These are phyloP conservation scores for Clanis bilineata DNA, from an alignment of 2,888 invertebrate species.

Conservation along the genomic window DNA sequence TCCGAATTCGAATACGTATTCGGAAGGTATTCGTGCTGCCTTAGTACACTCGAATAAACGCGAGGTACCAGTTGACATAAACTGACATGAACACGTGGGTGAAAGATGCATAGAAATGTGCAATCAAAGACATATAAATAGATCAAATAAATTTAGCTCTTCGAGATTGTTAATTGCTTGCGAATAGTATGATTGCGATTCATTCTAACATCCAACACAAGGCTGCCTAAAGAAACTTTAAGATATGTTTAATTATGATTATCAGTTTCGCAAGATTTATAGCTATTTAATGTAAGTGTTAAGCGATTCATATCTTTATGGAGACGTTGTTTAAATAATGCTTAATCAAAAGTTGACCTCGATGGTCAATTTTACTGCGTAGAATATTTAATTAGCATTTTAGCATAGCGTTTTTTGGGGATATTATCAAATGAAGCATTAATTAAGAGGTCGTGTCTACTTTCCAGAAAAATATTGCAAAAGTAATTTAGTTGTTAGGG, in stretches of 20 bases:
- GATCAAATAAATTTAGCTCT: constrained; percentile 27
- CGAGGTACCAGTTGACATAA: constrained; percentile 18
- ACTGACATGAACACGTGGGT: constrained; percentile 49
- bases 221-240: constrained; percentile 4
- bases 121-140: constrained; percentile 43
- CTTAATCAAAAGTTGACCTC: neutral
- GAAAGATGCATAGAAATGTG: constrained; percentile 47
- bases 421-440: too few relatives aligned
- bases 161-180: constrained; percentile 11
- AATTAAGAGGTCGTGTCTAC: too few relatives aligned
- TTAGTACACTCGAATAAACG: neutral
- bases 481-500: too few relatives aligned
- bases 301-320: neutral
- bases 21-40: too few relatives aligned
- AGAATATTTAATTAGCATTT: too few relatives aligned
- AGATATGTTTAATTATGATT: constrained; percentile 7
- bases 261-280: neutral
- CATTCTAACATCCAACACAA: neutral
- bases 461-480: too few relatives aligned
- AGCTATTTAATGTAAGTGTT: neutral
- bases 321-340: neutral
- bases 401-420: too few relatives aligned
- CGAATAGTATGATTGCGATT: neutral
- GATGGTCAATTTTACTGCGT: too few relatives aligned
- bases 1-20: too few relatives aligned